phyloP scores from a whole-genome alignment of 2,888 invertebrate genomes.

The Caenorhabditis sp. region DNA sequence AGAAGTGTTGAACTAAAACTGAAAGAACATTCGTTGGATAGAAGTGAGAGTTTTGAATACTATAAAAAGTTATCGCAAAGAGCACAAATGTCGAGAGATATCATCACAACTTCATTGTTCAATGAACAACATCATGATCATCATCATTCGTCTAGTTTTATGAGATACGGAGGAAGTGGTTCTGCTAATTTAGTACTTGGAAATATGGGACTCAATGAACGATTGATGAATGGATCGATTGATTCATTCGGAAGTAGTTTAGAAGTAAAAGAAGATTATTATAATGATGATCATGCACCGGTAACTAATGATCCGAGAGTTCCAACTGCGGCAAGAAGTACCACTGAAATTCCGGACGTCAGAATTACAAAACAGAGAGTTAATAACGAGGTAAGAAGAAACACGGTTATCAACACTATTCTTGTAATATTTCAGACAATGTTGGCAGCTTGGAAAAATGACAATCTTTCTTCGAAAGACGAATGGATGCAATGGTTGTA shows the following conservation, averaged over 20 bases:
- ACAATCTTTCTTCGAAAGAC: conserved; percentile 74
- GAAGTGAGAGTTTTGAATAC: conserved; percentile 16
- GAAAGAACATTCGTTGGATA: conserved; percentile 76
- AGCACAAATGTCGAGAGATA: conserved; percentile 34
- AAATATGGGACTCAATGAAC: conserved; percentile 13
- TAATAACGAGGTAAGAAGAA: conserved; percentile 31
- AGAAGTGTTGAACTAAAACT: conserved; percentile 87
- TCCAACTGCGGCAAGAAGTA: conserved; percentile 17
- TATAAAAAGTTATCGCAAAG: conserved; percentile 26
- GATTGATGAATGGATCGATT: conserved; percentile 22
- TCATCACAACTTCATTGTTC: conserved; percentile 13
- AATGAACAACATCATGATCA: conserved; percentile 4
- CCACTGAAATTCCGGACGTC: conserved; percentile 15
- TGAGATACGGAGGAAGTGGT: neutral
- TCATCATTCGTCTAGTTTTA: conserved; percentile 11
- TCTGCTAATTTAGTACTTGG: neutral
- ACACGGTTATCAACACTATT: neutral
- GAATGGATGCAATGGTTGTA: conserved; percentile 98
- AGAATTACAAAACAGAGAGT: conserved; percentile 39
- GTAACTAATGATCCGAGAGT: neutral
- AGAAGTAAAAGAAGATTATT: conserved; percentile 8
- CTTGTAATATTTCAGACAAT: conserved; percentile 18
- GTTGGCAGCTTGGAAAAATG: conserved; percentile 26
- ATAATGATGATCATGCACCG: conserved; percentile 3
- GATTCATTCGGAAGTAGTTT: conserved; percentile 15